Evolutionary conservation across 1,140 invertebrate genomes (phyloP).

Genomic region (Heliconius nattereri): DNA sequence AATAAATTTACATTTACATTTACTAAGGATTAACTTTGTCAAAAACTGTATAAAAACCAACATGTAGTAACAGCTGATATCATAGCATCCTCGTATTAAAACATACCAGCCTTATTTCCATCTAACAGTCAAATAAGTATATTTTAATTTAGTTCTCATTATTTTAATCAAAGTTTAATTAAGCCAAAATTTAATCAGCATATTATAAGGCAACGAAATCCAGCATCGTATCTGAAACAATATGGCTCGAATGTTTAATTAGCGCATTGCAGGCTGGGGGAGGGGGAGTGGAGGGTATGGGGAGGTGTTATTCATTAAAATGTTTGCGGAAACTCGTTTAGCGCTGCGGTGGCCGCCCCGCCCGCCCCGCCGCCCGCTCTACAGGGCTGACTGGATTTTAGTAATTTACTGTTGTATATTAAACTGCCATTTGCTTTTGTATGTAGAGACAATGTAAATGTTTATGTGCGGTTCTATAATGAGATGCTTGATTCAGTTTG

Average conservation of each 20-base stretch:
- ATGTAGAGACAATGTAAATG: slow-evolving; percentile 13
- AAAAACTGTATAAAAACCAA: background rate
- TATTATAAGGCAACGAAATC: slow-evolving; percentile 62
- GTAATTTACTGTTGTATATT: slow-evolving; percentile 20
- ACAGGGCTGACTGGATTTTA: slow-evolving; percentile 55
- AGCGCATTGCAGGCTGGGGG: slow-evolving; percentile 66
- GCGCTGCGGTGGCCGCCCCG: slow-evolving; percentile 67
- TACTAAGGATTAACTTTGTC: background rate
- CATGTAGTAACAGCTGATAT: background rate
- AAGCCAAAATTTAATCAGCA: slow-evolving; percentile 57
- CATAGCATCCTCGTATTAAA: background rate
- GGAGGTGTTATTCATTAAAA: slow-evolving; percentile 79
- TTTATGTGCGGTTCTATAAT: background rate
- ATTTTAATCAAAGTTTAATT: slow-evolving; percentile 43
- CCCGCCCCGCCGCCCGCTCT: slow-evolving; percentile 56
- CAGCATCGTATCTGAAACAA: slow-evolving; percentile 73
- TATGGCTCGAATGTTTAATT: slow-evolving; percentile 78
- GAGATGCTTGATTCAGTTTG: background rate
- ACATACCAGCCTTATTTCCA: background rate
- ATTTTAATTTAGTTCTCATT: slow-evolving; percentile 32
- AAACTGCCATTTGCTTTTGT: slow-evolving; percentile 26
- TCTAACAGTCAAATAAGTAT: background rate
- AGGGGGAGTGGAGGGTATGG: slow-evolving; percentile 51
- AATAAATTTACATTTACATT: too few species aligned
- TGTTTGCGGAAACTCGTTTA: slow-evolving; percentile 79